phyloP scores from a whole-genome alignment of 2,113 vertebrate species.

The Prietella phreatophila region DNA sequence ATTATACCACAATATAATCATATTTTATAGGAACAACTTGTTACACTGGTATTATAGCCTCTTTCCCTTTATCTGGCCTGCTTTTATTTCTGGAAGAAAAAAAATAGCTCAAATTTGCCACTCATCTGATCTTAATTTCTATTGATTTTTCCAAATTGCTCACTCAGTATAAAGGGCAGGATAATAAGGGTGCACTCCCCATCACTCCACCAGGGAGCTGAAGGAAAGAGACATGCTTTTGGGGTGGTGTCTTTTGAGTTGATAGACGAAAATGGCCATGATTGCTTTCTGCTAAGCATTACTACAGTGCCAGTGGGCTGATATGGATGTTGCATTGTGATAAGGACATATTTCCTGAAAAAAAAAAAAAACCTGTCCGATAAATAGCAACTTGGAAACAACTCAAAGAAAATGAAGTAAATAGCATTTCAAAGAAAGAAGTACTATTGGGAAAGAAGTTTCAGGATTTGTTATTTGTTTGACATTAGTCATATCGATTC shows the following conservation, averaged over 20 bases:
- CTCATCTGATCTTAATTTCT: slow-evolving; percentile 60
- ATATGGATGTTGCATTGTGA: not conserved
- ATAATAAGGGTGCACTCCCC: slow-evolving; percentile 13
- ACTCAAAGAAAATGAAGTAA: not conserved
- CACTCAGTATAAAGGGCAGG: slow-evolving; percentile 28
- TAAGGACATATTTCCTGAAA: not conserved
- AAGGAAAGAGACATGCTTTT: not conserved
- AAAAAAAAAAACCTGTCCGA: not conserved
- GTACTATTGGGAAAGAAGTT: not conserved
- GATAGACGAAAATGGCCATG: slow-evolving; percentile 10
- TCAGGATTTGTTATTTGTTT: not conserved
- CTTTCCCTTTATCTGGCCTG: not conserved
- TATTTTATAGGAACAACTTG: not conserved
- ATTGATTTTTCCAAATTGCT: slow-evolving; percentile 49
- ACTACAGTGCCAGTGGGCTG: not conserved
- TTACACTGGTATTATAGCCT: not conserved
- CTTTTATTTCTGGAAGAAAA: not conserved
- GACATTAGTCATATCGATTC: not conserved
- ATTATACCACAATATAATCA: not conserved
- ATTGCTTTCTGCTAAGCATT: slow-evolving; percentile 25
- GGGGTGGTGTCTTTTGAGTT: not conserved
- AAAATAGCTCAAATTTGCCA: not conserved
- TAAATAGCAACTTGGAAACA: not conserved
- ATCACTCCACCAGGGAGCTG: slow-evolving; percentile 1
- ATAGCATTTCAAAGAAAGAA: not conserved